Evolutionary conservation across 2,797 vertebrate species (phyloP), one percentile per base, ranked within the genome.

Genomic region (Karalla daura): DNA sequence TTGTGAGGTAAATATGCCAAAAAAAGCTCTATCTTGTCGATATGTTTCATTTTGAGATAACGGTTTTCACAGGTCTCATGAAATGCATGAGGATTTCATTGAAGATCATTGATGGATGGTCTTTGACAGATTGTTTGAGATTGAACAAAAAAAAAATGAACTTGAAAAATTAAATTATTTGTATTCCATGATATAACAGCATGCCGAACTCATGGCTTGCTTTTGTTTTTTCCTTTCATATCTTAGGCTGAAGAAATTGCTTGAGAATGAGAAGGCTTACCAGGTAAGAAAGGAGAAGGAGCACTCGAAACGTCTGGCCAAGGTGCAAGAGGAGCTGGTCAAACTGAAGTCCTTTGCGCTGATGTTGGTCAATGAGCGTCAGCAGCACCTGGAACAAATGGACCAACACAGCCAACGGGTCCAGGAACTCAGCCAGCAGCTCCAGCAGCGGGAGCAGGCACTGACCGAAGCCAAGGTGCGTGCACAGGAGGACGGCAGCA

Each of bases 341-440:
- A 99, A 99, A 68, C 91, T 99, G 18, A 99, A 99, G 83, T 98
- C 98, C 20, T 99, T 99, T 83, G 95, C 97, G 72, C 94, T 99
- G 81, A 98, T 99, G 96, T 92, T 99, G 88, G 97, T 99, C 76
- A 98, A 98, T 90, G 98, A 99, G 82, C 95, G 96, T 55, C 97
- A 99, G 90, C 95, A 98, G 88, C 96, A 99, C 84, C 93, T 99
- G 69, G 96, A 99, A 66, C 96, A 99, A 82, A 96, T 99, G 74
- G 96, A 96, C 84, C 95, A 97, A 80, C 96, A 99, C 84, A 95
- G 90, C 62, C 95, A 96, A 76, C 95, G 93, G 79, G 93, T 97
- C 68, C 95, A 98, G 86, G 96, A 96, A 28, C 94, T 98, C 47
- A 94, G 91, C 52, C 94, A 96, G 86, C 95, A 96, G 83, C 87